Evolutionary conservation across 1,140 invertebrate genomes (phyloP), one percentile per base, ranked within the genome.

Genomic region (Lethocerus indicus): DNA sequence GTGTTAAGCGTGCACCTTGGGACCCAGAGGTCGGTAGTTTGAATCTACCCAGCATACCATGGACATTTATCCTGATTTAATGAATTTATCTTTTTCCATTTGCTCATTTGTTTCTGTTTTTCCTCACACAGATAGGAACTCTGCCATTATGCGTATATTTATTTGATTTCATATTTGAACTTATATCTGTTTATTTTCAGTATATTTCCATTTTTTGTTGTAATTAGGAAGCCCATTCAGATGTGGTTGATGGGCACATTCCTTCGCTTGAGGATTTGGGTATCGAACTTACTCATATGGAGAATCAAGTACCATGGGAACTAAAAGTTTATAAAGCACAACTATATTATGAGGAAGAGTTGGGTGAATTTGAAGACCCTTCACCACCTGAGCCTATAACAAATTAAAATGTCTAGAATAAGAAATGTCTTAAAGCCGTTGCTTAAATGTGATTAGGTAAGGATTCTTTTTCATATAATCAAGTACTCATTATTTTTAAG

Each of bases 231-330:
- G 71, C 73, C 55, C 71, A 80, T 2, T 79, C 73, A 28, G 91
- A 96, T 63, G 61, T 63, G 16, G 64, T 83, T 7, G 55, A 72
- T 3, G 58, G 62, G 16, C 73, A 71, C 16, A 59, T 87, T 24
- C 87, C 83, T 18, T 87, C 81, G 1, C 63, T 95, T 37, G 84
- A 88, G 63, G 91, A 95, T 70, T 73, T 95, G 52, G 89, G 87
- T 36, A 75, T 96, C 1, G 67, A 64, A 37, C 67, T 88, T 32
- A 84, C 76, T 0, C 54, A 67, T 1, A 74, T 93, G 65, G 87
- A 91, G 63, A 70, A 81, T 41, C 76, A 79, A 64, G 74, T 82
- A 12, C 73, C 77, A 4, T 90, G 80, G 78, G 81, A 88, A 61
- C 57, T 92, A 39, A 73, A 69, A 51, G 74, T 75, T 6, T 79